Evolutionary conservation across 64 coral and sea anemone species (phyloP).

Genomic region (Montipora capricornis): DNA sequence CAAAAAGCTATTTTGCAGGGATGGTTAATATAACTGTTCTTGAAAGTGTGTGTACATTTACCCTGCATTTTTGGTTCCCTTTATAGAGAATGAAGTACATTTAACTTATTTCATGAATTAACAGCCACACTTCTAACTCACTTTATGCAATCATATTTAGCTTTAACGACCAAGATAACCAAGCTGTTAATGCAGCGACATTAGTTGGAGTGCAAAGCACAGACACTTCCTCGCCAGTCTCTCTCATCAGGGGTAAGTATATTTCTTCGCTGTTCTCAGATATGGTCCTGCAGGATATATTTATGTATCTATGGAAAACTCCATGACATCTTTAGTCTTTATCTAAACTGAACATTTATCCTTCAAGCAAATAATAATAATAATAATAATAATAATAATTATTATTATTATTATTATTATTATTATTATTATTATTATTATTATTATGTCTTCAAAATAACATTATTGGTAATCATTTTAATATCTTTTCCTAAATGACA

Average conservation of each 20-base stretch:
- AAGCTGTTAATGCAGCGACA: background rate
- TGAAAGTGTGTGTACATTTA: too few relatives aligned
- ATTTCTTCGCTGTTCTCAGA: constrained; percentile 15
- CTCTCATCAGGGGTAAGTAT: constrained; percentile 15
- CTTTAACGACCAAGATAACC: constrained; percentile 15
- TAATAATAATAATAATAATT: background rate
- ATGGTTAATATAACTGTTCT: too few relatives aligned
- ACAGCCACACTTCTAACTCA: background rate
- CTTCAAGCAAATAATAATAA: background rate
- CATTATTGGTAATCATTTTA: background rate
- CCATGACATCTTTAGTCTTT: background rate
- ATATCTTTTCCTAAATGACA: constrained; percentile 19
- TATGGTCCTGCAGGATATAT: background rate
- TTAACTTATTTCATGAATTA: background rate
- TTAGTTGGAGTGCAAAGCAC: constrained; percentile 28
- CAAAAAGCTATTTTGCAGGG: too few relatives aligned
- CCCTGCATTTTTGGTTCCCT: background rate
- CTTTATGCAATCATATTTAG: background rate
- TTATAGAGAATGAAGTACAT: too few relatives aligned
- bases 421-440: too few relatives aligned
- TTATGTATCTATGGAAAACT: constrained; percentile 1
- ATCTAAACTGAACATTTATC: background rate
- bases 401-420: too few relatives aligned
- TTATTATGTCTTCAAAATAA: constrained; percentile 12
- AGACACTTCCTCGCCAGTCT: constrained; percentile 14